These are phyloP conservation scores for Yponomeuta plumbellus DNA, from an alignment of 2,888 invertebrate species.

Conservation along the genomic window DNA sequence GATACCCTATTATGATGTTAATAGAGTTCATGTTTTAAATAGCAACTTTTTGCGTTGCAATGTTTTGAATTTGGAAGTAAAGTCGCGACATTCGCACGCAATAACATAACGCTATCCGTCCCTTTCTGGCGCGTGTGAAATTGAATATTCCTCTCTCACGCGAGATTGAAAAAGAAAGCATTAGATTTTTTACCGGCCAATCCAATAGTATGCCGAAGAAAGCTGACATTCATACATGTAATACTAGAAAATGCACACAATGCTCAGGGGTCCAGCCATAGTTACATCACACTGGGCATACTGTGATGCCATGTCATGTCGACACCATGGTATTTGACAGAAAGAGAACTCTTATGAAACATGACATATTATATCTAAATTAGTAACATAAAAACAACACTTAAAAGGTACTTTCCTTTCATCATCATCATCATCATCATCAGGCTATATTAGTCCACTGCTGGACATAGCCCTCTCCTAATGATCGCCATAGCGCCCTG, in stretches of 20 bases:
- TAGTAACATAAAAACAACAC: too few relatives aligned
- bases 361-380: too few relatives aligned
- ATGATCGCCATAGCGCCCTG: too few relatives aligned
- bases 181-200: constrained; percentile 52
- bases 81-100: constrained; percentile 49
- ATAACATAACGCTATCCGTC: constrained; percentile 46
- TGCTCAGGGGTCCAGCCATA: too few relatives aligned
- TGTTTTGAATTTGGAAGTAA: constrained; percentile 16
- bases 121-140: constrained; percentile 53
- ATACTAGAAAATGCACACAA: constrained; percentile 61
- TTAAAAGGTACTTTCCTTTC: too few relatives aligned
- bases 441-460: too few relatives aligned
- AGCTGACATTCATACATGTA: constrained; percentile 69
- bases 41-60: not conserved
- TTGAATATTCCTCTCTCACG: constrained; percentile 42
- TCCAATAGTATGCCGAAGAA: constrained; percentile 71
- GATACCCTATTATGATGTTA: not conserved
- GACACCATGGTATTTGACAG: too few relatives aligned
- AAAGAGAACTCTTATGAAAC: too few relatives aligned
- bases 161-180: constrained; percentile 76
- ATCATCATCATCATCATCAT: too few relatives aligned
- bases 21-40: not conserved
- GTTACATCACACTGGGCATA: too few relatives aligned
- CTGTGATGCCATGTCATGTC: too few relatives aligned
- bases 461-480: too few relatives aligned